Percentiles rank a stretch among this genome's conserved stretches.
These are phyloP conservation scores for Sarcophaga peregrina DNA, from an alignment of 1,140 invertebrate genomes.

Conservation along the genomic window DNA sequence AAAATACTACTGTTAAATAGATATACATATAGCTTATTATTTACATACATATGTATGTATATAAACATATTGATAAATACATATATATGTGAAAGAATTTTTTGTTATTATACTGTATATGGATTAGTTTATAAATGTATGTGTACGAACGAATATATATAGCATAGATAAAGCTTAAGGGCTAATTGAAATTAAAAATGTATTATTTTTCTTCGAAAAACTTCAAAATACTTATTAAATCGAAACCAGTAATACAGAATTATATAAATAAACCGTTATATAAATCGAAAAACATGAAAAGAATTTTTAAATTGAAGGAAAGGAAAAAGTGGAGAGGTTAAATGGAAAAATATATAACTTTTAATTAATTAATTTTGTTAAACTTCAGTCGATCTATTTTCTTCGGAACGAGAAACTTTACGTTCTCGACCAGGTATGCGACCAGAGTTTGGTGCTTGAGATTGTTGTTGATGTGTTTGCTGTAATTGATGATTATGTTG, in stretches of 20 bases:
- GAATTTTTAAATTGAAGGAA: too few relatives aligned
- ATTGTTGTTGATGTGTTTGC: conserved; percentile 54
- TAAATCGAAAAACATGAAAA: too few relatives aligned
- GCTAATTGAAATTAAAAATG: background rate
- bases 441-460: conserved; percentile 54
- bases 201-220: background rate
- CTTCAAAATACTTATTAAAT: background rate
- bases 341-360: background rate
- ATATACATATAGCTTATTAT: conserved; percentile 9
- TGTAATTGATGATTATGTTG: conserved; percentile 50
- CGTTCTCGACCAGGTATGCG: conserved; percentile 62
- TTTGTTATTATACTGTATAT: background rate
- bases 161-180: background rate
- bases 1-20: conserved; percentile 11
- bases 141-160: background rate
- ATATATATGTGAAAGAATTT: conserved; percentile 1
- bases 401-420: conserved; percentile 62
- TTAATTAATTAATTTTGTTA: conserved; percentile 48
- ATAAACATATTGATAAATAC: background rate
- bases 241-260: background rate
- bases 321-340: background rate
- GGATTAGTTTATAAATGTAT: conserved; percentile 15
- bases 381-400: conserved; percentile 63
- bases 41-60: background rate
- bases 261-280: background rate